Evolutionary conservation across 2,113 vertebrate genomes (phyloP).

Genomic region (Todiramphus saurophagus): DNA sequence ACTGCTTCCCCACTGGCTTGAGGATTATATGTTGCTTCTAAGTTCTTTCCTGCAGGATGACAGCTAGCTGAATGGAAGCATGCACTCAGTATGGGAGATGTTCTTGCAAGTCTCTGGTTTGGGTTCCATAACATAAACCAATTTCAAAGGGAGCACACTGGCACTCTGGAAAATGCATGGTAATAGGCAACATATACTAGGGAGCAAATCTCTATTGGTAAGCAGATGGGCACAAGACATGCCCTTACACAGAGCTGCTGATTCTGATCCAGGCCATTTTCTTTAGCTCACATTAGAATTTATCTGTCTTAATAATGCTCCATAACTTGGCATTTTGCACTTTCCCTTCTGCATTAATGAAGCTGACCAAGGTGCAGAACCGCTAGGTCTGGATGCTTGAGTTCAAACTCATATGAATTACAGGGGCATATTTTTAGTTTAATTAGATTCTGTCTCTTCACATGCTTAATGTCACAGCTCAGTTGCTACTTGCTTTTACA

Average conservation of each 20-base stretch:
- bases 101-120: background rate
- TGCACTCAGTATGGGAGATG: background rate
- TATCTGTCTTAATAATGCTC: background rate
- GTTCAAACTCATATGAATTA: background rate
- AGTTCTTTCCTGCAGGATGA: background rate
- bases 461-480: background rate
- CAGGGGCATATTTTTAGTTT: background rate
- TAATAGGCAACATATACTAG: background rate
- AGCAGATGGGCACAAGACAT: background rate
- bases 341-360: background rate
- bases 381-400: background rate
- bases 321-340: background rate
- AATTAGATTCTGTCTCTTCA: background rate
- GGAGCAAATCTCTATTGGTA: background rate
- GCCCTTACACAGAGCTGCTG: background rate
- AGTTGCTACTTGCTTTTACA: background rate
- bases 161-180: fast-evolving
- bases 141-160: background rate
- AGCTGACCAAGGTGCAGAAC: background rate
- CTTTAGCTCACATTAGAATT: background rate
- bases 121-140: background rate
- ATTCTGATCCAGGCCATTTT: background rate
- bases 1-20: background rate
- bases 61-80: background rate
- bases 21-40: background rate